A percentile compares a stretch with the other conserved stretches of the same genome.
phyloP scores from a whole-genome alignment of 2,113 vertebrate genomes.

The Campylomormyrus numenius region DNA sequence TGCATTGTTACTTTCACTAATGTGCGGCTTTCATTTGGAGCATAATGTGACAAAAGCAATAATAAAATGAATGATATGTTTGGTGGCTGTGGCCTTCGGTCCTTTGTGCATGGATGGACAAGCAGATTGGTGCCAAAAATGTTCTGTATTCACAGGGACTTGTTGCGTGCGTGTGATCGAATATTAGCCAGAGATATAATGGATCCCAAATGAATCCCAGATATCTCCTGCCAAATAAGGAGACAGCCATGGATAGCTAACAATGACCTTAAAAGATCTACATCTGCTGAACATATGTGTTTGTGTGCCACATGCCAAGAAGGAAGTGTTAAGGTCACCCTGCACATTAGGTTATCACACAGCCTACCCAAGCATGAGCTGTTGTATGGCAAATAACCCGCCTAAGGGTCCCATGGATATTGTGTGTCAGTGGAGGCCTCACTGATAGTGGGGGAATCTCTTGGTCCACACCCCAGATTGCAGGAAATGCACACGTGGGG shows the following conservation, averaged over 20 bases:
- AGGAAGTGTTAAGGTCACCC: not conserved
- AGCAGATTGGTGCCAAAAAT: no score
- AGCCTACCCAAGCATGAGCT: not conserved
- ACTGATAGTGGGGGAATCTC: not conserved
- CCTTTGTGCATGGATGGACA: not conserved
- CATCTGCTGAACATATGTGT: not conserved
- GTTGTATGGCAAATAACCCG: not conserved
- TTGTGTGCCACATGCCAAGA: not conserved
- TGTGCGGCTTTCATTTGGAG: slow-evolving; percentile 54
- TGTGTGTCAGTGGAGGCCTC: not conserved
- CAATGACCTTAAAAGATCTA: not conserved
- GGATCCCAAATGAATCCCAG: not conserved
- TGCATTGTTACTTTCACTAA: slow-evolving; percentile 33
- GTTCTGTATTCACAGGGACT: not conserved
- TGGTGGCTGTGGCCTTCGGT: slow-evolving; percentile 28
- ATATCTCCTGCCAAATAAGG: not conserved
- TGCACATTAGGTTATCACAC: not conserved
- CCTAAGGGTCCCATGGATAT: not conserved
- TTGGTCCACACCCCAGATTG: not conserved
- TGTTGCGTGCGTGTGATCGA: not conserved
- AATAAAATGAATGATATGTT: slow-evolving; percentile 54
- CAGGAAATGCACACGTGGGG: slow-evolving; percentile 14
- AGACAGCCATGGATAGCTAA: not conserved
- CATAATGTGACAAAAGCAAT: slow-evolving; percentile 64
- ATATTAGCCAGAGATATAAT: not conserved